Base-by-base conservation (phyloP, 1,140 invertebrate genomes). In the Venustaconcha ellipsiformis region DNA sequence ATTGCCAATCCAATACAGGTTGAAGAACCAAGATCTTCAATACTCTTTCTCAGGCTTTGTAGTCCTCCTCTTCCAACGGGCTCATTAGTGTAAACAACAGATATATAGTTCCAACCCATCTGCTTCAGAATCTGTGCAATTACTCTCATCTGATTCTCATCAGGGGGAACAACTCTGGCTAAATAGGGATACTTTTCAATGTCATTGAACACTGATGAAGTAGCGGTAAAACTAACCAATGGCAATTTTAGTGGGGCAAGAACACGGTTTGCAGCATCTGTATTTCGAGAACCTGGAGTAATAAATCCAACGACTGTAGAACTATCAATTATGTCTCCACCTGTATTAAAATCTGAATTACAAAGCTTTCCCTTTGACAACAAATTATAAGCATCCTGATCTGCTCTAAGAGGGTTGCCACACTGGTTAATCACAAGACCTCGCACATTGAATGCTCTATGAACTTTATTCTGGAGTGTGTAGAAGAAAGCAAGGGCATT, bases 41-140 rank as follows among this genome's bases (percentile, higher is more conserved):
- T 70, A 62, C 70, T 59, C 14, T 30, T 69, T 30, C 77, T 60
- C 17, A 86, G 71, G 15, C 58, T 60, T 17, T 62, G 58, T 14
- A 72, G 71, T 6, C 68, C 77, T 57, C 72, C 72, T 2, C 68
- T 85, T 3, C 87, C 89, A 80, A 92, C 92, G 66, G 92, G 91
- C 11, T 91, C 91, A 80, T 91, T 90, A 6, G 91, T 90, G 80
- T 93, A 93, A 14, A 94, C 91, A 0, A 93, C 93, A 60, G 93
- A 94, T 14, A 96, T 93, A 84, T 95, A 96, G 13, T 93, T 94
- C 95, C 95, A 96, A 83, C 94, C 94, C 86, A 93, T 93, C 76
- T 91, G 87, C 79, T 91, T 89, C 14, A 96, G 91, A 69, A 96
- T 90, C 14, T 93, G 93, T 37, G 94, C 91, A 78, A 96, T 93